phyloP scores from a whole-genome alignment of 2,113 vertebrate genomes.

The Cololabis saira region DNA sequence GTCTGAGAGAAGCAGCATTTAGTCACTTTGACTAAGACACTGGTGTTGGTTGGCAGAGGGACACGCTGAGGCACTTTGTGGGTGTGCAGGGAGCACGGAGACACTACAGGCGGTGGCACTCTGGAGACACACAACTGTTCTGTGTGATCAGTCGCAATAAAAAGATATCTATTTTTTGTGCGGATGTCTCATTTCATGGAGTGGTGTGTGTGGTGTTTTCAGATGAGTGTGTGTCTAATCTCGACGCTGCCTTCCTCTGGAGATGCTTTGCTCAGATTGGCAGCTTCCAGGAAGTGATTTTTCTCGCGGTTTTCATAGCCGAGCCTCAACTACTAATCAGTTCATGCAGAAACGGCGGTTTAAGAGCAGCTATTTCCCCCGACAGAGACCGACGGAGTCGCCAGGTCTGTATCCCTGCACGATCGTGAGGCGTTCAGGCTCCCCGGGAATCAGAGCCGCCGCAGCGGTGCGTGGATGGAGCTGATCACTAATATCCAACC shows the following conservation, averaged over 20 bases:
- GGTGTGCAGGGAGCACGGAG: slow-evolving; percentile 50
- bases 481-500: too few species aligned
- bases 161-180: slow-evolving; percentile 40
- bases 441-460: too few species aligned
- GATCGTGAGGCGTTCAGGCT: too few species aligned
- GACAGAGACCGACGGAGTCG: slow-evolving; percentile 12
- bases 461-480: too few species aligned
- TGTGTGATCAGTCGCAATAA: slow-evolving; percentile 62
- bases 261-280: slow-evolving; percentile 74
- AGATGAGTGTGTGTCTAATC: slow-evolving; percentile 3
- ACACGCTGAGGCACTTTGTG: slow-evolving; percentile 52
- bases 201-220: not conserved
- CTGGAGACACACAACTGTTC: slow-evolving; percentile 43
- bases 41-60: slow-evolving; percentile 19
- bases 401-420: slow-evolving; percentile 53
- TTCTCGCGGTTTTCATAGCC: slow-evolving; percentile 60
- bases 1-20: not conserved
- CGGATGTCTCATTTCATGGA: not conserved
- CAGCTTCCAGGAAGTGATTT: slow-evolving; percentile 91
- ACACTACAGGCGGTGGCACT: slow-evolving; percentile 63
- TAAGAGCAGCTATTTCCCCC: slow-evolving; percentile 10
- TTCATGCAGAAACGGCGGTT: slow-evolving; percentile 66
- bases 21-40: slow-evolving; percentile 20
- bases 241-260: slow-evolving; percentile 40
- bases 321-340: slow-evolving; percentile 47